Evolutionary conservation across 2,113 vertebrate species (phyloP).

Genomic region (Gopherus evgoodei): DNA sequence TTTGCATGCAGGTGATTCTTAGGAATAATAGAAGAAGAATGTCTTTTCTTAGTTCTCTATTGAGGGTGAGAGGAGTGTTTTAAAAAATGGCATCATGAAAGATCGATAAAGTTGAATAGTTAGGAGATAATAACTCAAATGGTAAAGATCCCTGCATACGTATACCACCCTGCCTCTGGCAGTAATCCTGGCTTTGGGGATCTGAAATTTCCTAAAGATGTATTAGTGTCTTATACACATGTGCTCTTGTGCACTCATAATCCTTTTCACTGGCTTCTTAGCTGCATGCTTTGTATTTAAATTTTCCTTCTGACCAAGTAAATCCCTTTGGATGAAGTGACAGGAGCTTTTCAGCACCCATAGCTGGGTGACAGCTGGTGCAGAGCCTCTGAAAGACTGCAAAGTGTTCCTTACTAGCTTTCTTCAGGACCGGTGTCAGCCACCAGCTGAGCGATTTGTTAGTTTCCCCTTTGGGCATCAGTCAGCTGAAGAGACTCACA

Average conservation of each 20-base stretch:
- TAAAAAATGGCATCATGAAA: conserved; percentile 77
- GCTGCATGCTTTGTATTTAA: conserved; percentile 89
- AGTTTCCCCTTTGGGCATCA: conserved; percentile 82
- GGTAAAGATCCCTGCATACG: conserved; percentile 74
- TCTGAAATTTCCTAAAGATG: conserved; percentile 92
- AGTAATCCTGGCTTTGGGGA: conserved; percentile 91
- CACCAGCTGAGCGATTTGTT: conserved; percentile 88
- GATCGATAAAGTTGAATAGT: conserved; percentile 83
- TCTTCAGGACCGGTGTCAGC: conserved; percentile 85
- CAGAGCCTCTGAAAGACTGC: conserved; percentile 91
- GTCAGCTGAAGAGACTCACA: conserved; percentile 83
- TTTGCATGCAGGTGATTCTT: conserved; percentile 69
- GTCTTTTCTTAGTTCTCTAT: conserved; percentile 47
- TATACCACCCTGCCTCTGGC: conserved; percentile 83
- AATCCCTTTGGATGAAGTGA: conserved; percentile 96
- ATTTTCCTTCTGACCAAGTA: conserved; percentile 91
- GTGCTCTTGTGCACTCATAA: conserved; percentile 89
- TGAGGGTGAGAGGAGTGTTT: conserved; percentile 23
- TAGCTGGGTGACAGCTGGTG: conserved; percentile 96
- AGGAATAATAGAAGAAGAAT: conserved; percentile 33
- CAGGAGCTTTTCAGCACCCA: conserved; percentile 95
- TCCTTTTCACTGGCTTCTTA: conserved; percentile 90
- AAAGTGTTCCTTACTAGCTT: conserved; percentile 84
- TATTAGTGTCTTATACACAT: conserved; percentile 94
- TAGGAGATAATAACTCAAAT: conserved; percentile 80